Evolutionary conservation across 2,797 vertebrate genomes (phyloP), one percentile per base, ranked within the genome.

Genomic region (Phoebastria nigripes): DNA sequence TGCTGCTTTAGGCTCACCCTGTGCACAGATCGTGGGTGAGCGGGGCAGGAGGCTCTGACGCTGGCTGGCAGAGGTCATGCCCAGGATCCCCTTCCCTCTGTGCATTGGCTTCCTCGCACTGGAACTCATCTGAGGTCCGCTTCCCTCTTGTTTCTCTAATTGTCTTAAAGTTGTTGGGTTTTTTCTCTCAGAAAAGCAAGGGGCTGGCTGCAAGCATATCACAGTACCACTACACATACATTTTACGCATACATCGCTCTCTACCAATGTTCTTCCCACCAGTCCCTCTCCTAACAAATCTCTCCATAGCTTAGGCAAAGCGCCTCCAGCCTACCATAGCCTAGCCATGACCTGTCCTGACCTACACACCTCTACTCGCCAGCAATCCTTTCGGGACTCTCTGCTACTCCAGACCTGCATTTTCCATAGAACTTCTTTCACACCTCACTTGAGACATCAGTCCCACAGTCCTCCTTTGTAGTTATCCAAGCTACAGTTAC

Each of bases 231-330:
- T 67, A 26, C 7, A 6, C 39, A 6, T 5, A 6, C 13, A 1
- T 19, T n/a, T 46, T 5, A 15, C 7, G 2, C 7, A 2, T 4
- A 8, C 31, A 24, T 1, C 2, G 0, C 63, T 12, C 59, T n/a
- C 35, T 0, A 10, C 35, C 29, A 21, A 6, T 2, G 47, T 14
- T 11, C 63, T 66, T 15, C 33, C 79, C 90, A 41, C 28, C 17
- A 16, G 61, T 2, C 18, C 49, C 61, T 58, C 31, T 72, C 82
- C 76, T 78, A 19, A 78, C 26, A 62, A 26, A 21, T 24, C 59
- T 42, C 65, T 61, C 52, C 44, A 2, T 0, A 46, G 61, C 46
- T 79, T 11, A 26, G 49, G 29, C 52, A 55, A 65, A 81, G 71
- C 12, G 2, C 18, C 42, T 65, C 12, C 80, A 81, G 61, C 82